Percentiles rank a stretch among this genome's conserved stretches.
Conservation (phyloP, 2,888 invertebrate genomes). For the Pseudolycoriella hygida region DNA sequence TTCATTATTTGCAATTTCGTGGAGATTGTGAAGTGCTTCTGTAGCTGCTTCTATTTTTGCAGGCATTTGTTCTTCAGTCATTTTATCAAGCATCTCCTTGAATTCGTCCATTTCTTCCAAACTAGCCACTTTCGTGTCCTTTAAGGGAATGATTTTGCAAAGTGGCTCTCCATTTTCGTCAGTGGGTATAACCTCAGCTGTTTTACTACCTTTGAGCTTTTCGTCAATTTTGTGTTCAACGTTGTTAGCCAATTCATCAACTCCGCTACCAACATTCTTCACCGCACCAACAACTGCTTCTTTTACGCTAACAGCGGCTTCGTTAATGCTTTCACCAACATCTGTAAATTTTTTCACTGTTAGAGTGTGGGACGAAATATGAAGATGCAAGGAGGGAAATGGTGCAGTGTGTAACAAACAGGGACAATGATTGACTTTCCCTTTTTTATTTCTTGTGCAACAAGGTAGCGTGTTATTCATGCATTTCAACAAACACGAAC, state of each 20-base stretch:
- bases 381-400: no score
- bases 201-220: background rate
- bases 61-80: constrained; percentile 11
- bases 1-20: background rate
- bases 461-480: no score
- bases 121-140: constrained; percentile 8
- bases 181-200: background rate
- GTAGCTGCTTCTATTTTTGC: constrained; percentile 10
- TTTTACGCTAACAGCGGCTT: constrained; percentile 11
- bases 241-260: constrained; percentile 8
- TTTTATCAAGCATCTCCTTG: constrained; percentile 7
- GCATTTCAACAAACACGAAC: no score
- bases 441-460: no score
- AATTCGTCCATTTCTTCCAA: constrained; percentile 9
- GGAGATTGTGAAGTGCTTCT: constrained; percentile 5
- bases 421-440: no score
- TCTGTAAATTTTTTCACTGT: constrained; percentile 9
- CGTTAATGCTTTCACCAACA: constrained; percentile 11
- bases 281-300: constrained; percentile 13
- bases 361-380: no score
- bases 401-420: no score
- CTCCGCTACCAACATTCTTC: constrained; percentile 11
- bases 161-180: background rate
- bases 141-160: constrained; percentile 10
- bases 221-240: background rate